Base-by-base conservation (phyloP, 2,888 invertebrate genomes). In the Drosophila dives region DNA sequence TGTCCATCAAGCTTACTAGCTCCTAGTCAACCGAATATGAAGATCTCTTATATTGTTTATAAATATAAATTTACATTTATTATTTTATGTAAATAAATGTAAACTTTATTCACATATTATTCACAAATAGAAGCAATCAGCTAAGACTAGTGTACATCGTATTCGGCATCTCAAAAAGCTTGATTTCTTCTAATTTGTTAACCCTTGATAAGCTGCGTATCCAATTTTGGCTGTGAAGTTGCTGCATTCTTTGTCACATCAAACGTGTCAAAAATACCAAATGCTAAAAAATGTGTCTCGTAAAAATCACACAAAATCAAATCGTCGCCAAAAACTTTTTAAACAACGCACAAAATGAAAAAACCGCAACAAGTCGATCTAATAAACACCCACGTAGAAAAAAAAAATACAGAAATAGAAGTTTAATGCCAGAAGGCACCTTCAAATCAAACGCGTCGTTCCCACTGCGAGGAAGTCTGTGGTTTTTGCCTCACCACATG, bases 321-420 rank as follows among this genome's bases (percentile, higher is more conserved):
- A 80, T 68, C 66, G 80, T 72, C 64, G 65, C 68, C 65, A 17
- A 42, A 77, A 75, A 81, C 68, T 78, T 77, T 77, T 17, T 48
- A 50, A 38, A 42, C 12, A 26, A 40, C 38, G n/a, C 45, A 17
- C 23, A 26, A 38, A 12, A 38, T 10, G 23, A n/a, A 45, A 60
- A 62, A 66, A 60, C 78, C 76, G 83, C 85, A 85, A 85, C 76
- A 87, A 78, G 78, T 86, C 72, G 76, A 76, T 80, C 82, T 77
- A 82, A 84, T 80, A 76, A 79, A 83, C 81, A 80, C 83, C 78
- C 60, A 32, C 60, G 34, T 64, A 15, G 59, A 53, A 61, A 34
- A 54, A 50, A 26, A 48, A 1, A 23, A 34, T n/a, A n/a, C 50
- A 26, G 42, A 26, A 50, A 23, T 11, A 49, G 38, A 34, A 53